phyloP scores from a whole-genome alignment of 2,888 invertebrate genomes.

The Pachydiplax longipennis region DNA sequence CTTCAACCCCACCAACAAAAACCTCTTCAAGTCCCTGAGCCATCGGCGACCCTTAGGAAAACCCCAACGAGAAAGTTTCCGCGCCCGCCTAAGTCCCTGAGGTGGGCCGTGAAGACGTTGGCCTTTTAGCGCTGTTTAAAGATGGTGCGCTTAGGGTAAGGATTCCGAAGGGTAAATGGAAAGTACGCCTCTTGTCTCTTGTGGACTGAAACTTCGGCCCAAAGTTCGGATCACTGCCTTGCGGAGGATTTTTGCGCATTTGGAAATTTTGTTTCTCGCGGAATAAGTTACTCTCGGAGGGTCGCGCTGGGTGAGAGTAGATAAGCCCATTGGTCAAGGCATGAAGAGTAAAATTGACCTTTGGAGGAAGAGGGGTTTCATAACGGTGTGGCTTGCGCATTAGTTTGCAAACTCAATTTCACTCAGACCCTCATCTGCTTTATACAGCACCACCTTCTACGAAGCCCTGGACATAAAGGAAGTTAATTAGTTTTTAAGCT shows the following conservation, averaged over 20 bases:
- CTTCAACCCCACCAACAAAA: neutral
- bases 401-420: neutral
- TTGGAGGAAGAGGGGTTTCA: neutral
- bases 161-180: neutral
- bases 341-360: neutral
- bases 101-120: neutral
- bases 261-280: neutral
- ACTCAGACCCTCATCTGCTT: neutral
- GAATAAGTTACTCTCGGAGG: neutral
- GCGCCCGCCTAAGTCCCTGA: neutral
- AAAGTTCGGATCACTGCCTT: neutral
- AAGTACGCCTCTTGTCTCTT: neutral
- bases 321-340: neutral
- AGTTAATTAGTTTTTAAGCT: neutral
- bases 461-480: neutral
- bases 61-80: neutral
- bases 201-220: neutral
- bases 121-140: neutral
- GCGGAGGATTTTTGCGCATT: neutral
- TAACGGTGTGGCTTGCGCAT: neutral
- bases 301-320: neutral
- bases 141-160: neutral
- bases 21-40: neutral
- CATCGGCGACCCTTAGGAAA: neutral
- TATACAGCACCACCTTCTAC: neutral